Base-by-base conservation (phyloP, 2,888 invertebrate genomes). In the Ceramica pisi region DNA sequence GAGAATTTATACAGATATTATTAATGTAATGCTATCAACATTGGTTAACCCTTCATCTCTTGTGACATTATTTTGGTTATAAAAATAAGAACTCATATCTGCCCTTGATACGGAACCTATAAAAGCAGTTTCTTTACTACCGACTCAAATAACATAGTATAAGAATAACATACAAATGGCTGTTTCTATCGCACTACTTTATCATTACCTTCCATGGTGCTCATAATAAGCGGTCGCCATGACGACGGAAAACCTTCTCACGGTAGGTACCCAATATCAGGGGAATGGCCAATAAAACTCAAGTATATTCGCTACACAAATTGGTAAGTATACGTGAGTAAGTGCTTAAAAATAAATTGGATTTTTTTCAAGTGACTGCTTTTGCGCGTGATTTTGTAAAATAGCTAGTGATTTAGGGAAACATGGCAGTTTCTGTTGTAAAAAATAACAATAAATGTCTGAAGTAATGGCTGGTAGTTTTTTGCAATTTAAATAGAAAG, bases 281-380 rank as follows among this genome's bases (percentile, higher is more conserved):
- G 85, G 88, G 91, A 93, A 92, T 90, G 90, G 90, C 89, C 91
- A 88, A 93, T 94, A 92, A 93, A 92, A 92, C 84, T 90, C 91
- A 89, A 92, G 92, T 90, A 86, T 89, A 89, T 87, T 89, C 87
- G 87, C 90, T 89, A 89, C 89, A 92, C 71, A 82, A 83, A 83
- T 80, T 81, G 75, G 71, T 81, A 56, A 77, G 76, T 75, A 46
- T 46, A 81, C 75, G 81, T 74, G 67, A 78, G 78, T 83, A 88
- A 87, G 84, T 85, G 80, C 82, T 88, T 83, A 69, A 87, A 86
- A 88, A 83, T 88, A 89, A 91, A 90, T 90, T 89, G 88, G 87
- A 82, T 90, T 89, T 71, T 77, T 81, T 68, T 69, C 83, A 80
- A 82, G 77, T 84, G 81, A 83, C 76, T 82, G 53, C 82, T 84